A percentile compares a stretch with the other conserved stretches of the same genome.
phyloP scores from a whole-genome alignment of 2,888 invertebrate genomes.

The Drosophila longiperda region DNA sequence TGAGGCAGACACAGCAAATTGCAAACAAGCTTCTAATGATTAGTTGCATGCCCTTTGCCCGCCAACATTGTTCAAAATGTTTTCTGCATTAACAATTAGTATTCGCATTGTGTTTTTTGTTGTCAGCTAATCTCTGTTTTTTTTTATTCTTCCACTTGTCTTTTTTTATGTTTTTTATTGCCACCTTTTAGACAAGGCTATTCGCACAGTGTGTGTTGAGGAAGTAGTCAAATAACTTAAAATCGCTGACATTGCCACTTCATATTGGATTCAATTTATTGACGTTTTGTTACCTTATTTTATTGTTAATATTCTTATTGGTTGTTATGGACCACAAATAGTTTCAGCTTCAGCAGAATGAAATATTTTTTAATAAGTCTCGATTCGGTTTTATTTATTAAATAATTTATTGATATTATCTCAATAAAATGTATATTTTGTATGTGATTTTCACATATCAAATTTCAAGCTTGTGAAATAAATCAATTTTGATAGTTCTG shows the following conservation, averaged over 20 bases:
- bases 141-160: neutral
- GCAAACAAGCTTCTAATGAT: slow-evolving; percentile 75
- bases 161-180: slow-evolving; percentile 23
- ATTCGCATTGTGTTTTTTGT: slow-evolving; percentile 41
- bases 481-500: neutral
- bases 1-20: slow-evolving; percentile 73
- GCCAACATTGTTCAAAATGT: slow-evolving; percentile 77
- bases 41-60: slow-evolving; percentile 69
- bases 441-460: neutral
- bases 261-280: slow-evolving; percentile 47
- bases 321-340: neutral
- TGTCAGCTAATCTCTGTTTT: slow-evolving; percentile 33
- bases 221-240: slow-evolving; percentile 54
- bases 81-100: slow-evolving; percentile 73
- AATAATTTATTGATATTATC: neutral
- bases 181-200: slow-evolving; percentile 60
- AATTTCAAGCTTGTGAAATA: neutral
- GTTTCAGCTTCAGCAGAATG: neutral
- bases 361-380: neutral
- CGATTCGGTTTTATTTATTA: neutral
- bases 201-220: slow-evolving; percentile 41
- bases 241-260: slow-evolving; percentile 48
- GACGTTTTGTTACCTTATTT: slow-evolving; percentile 26
- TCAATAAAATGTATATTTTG: neutral
- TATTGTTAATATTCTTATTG: neutral